Evolutionary conservation across 2,113 vertebrate species (phyloP).

Genomic region (Pygoscelis adeliae): DNA sequence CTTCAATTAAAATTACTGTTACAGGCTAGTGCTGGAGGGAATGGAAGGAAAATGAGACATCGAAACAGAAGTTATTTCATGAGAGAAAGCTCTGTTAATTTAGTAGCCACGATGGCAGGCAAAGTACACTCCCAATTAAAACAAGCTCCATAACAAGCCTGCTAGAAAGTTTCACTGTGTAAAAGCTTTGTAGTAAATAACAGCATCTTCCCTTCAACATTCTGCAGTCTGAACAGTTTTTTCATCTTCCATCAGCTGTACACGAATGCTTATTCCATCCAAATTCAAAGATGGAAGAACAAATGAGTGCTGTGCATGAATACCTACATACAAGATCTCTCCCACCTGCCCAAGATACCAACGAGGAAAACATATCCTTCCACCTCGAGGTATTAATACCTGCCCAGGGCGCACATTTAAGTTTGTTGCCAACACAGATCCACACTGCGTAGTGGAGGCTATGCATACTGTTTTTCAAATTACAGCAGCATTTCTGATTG

Average conservation of each 20-base stretch:
- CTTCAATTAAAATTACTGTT: not conserved
- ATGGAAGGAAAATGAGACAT: not conserved
- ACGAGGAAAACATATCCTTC: not conserved
- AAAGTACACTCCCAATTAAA: not conserved
- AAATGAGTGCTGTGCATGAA: not conserved
- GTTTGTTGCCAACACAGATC: not conserved
- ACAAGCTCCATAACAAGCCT: not conserved
- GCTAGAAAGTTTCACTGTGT: not conserved
- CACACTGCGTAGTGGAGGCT: fast-evolving
- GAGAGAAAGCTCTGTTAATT: not conserved
- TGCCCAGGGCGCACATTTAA: not conserved
- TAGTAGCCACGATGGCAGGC: not conserved
- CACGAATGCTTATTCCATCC: not conserved
- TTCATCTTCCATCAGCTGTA: not conserved
- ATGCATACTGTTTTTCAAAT: not conserved
- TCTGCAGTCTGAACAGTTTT: not conserved
- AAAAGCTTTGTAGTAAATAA: not conserved
- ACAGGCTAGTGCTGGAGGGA: not conserved
- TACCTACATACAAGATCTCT: not conserved
- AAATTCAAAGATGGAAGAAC: not conserved
- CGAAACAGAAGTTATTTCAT: not conserved
- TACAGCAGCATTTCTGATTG: not conserved
- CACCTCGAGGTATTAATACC: not conserved
- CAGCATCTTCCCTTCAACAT: not conserved
- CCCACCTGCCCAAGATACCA: not conserved